Conservation (phyloP, 2,113 vertebrate genomes). For the Platycercus adscitus region DNA sequence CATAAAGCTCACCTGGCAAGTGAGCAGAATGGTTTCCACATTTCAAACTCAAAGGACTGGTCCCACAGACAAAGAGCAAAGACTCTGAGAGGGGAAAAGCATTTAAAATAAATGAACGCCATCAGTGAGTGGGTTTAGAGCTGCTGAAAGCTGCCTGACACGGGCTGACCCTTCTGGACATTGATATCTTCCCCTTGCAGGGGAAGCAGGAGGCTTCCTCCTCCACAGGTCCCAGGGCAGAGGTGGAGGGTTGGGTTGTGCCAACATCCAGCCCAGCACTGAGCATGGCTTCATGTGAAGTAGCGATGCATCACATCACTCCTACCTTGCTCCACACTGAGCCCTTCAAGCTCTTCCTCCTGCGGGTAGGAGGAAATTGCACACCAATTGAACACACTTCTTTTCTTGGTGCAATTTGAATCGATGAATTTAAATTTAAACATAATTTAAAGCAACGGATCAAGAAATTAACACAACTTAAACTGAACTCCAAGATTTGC, state of each 20-base stretch:
- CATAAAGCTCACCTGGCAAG: neutral
- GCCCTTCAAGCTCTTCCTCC: neutral
- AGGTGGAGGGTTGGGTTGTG: neutral
- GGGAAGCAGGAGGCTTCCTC: neutral
- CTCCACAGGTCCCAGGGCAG: neutral
- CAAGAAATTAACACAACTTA: neutral
- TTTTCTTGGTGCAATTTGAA: neutral
- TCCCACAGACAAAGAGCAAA: neutral
- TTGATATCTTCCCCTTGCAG: neutral
- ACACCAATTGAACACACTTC: neutral
- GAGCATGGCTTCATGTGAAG: neutral
- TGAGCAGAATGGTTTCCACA: neutral
- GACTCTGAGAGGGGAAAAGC: neutral
- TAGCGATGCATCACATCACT: rapidly evolving
- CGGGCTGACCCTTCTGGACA: neutral
- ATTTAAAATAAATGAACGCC: neutral
- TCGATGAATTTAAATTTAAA: neutral
- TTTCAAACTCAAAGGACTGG: neutral
- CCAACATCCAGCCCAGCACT: neutral
- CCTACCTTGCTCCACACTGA: neutral
- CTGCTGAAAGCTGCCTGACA: slow-evolving; percentile 26
- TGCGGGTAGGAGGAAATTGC: neutral
- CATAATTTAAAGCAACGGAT: neutral
- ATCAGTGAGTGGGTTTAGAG: neutral
- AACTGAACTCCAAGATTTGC: neutral